Base-by-base conservation (phyloP, 2,888 invertebrate genomes). In the Abrostola tripartita region DNA sequence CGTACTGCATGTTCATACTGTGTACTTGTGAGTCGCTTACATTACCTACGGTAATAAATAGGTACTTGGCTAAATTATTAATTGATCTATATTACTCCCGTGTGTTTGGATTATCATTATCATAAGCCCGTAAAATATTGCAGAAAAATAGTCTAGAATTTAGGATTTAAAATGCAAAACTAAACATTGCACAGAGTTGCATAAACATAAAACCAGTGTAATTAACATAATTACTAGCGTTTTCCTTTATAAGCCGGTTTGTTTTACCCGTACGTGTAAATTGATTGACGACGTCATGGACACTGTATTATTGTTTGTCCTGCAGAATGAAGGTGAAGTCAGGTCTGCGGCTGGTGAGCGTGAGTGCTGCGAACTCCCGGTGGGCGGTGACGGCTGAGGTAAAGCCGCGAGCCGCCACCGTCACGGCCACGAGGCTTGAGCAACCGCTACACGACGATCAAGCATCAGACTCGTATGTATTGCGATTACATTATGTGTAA, bases 361-460 rank as follows among this genome's bases (percentile, higher is more conserved):
- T 98, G 36, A 96, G 97, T 56, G 96, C 97, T 89, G 97, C 95
- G 82, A 96, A 91, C 78, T 97, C 96, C 61, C 96, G 96, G 67
- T 99, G 99, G 99, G 98, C 97, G 80, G 96, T 99, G 77, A 97
- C 97, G 35, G 96, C 98, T 52, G 98, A 99, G 84, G 96, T 97
- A 56, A 97, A 98, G 85, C 97, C 98, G 77, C 98, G 98, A 2
- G 96, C 97, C 1, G 98, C 98, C 37, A 97, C 98, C 12, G 98
- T 99, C 60, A 98, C 98, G 0, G 98, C 98, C 0, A 96, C 97
- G 61, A 96, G 96, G 68, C 85, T 94, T 6, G 94, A 94, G 55
- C 93, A 92, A 74, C 93, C 93, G 1, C 79, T 93, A 60, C 84
- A 89, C 24, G 93, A 93, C 56, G 93, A 93, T 68, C 90, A 90